Percentiles rank a stretch among this genome's conserved stretches.
phyloP scores from a whole-genome alignment of 2,797 vertebrate genomes.

The Anniella stebbinsi region DNA sequence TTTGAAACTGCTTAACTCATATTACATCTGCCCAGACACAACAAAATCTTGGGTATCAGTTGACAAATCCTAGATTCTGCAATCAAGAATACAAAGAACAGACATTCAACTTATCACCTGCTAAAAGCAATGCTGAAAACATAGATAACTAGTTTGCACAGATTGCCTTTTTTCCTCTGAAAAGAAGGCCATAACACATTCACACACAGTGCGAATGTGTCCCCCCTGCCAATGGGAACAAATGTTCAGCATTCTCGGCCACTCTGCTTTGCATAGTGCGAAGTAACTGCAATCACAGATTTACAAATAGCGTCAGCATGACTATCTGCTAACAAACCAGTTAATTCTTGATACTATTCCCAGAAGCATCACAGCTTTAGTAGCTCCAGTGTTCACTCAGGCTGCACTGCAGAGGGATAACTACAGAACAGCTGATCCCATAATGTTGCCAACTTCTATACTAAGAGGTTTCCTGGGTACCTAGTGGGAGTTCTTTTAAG shows the following conservation, averaged over 20 bases:
- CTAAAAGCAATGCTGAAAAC: background rate
- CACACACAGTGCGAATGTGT: background rate
- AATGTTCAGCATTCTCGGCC: background rate
- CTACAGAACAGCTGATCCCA: conserved; percentile 78
- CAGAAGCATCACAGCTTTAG: conserved; percentile 44
- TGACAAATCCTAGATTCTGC: background rate
- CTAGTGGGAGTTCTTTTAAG: conserved; percentile 78
- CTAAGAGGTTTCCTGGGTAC: conserved; percentile 76
- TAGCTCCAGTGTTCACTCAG: conserved; percentile 44
- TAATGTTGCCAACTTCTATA: conserved; percentile 64
- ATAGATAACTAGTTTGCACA: background rate
- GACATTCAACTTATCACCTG: background rate
- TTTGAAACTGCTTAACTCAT: background rate
- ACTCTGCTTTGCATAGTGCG: background rate
- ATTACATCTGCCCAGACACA: background rate
- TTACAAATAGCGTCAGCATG: background rate
- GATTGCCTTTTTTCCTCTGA: background rate
- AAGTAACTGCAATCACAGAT: background rate
- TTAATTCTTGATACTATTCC: conserved; percentile 46
- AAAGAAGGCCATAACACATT: background rate
- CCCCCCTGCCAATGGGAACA: conserved; percentile 5
- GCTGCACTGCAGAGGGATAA: conserved; percentile 52
- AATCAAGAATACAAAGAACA: background rate
- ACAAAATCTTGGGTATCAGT: background rate
- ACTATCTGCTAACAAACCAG: conserved; percentile 39